Evolutionary conservation across 1,140 invertebrate genomes (phyloP).

Genomic region (Leptinotarsa texana): DNA sequence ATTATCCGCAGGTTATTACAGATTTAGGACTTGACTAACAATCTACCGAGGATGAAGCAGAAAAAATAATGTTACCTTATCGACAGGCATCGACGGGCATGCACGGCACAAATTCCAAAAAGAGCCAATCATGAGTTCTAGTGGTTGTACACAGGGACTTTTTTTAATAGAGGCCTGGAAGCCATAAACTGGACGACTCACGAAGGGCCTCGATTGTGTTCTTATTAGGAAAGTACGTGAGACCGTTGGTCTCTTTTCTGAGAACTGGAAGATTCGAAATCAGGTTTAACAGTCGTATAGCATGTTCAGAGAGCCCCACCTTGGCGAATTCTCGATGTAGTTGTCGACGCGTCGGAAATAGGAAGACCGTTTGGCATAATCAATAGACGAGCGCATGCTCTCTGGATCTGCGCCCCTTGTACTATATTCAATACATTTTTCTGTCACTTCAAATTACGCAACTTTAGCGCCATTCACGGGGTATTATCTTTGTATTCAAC

Average conservation of each 20-base stretch:
- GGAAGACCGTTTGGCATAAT: conserved; percentile 15
- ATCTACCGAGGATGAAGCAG: background rate
- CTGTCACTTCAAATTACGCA: conserved; percentile 10
- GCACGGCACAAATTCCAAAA: conserved; percentile 92
- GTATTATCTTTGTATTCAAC: background rate
- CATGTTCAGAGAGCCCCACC: conserved; percentile 24
- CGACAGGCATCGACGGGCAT: conserved; percentile 89
- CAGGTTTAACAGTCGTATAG: conserved; percentile 22
- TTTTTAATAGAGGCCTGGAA: conserved; percentile 26
- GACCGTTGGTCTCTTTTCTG: background rate
- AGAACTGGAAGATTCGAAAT: conserved; percentile 4
- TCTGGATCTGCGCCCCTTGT: conserved; percentile 16
- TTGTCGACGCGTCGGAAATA: background rate
- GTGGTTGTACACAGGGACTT: conserved; percentile 14
- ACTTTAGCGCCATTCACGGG: conserved; percentile 12
- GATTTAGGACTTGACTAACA: background rate
- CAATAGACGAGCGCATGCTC: conserved; percentile 27
- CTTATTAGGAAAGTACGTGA: background rate
- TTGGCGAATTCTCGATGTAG: conserved; percentile 16
- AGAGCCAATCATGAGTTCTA: conserved; percentile 78
- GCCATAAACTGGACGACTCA: conserved; percentile 24
- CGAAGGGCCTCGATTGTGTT: conserved; percentile 11
- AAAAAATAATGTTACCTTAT: conserved; percentile 71
- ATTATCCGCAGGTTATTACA: background rate
- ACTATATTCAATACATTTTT: conserved; percentile 9